A percentile compares a stretch with the other conserved stretches of the same genome.
Evolutionary conservation across 2,113 vertebrate genomes (phyloP).

Genomic region (Gymnogyps californianus): DNA sequence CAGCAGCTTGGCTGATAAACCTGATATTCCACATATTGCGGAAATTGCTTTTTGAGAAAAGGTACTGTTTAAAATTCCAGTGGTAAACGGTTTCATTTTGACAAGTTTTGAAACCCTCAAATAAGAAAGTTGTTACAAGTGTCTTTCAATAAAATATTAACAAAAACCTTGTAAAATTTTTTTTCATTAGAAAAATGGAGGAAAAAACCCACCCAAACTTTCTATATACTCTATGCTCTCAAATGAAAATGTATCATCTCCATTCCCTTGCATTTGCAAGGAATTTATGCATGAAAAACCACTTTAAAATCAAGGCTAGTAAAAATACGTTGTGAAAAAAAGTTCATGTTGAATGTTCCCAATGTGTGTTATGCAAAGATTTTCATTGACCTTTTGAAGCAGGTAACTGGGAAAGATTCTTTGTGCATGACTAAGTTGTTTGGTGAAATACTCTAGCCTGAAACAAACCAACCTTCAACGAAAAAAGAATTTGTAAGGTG

Average conservation of each 20-base stretch:
- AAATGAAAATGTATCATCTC: background rate
- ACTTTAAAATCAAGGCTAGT: background rate
- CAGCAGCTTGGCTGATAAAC: background rate
- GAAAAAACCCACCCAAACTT: background rate
- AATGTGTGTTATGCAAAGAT: accelerated
- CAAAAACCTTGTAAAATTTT: background rate
- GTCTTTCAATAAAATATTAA: background rate
- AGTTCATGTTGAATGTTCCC: background rate
- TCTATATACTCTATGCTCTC: background rate
- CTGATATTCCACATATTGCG: background rate
- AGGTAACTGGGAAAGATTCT: background rate
- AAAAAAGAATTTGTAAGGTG: background rate
- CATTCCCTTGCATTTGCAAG: background rate
- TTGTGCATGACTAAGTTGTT: background rate
- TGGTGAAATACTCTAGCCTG: background rate
- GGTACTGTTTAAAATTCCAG: background rate
- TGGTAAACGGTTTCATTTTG: background rate
- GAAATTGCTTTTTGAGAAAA: background rate
- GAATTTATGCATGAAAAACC: background rate
- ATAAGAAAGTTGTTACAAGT: background rate
- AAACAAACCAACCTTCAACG: background rate
- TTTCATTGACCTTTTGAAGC: background rate
- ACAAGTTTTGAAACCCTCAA: background rate
- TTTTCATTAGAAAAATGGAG: background rate
- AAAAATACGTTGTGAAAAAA: background rate